phyloP scores from a whole-genome alignment of 2,113 vertebrate species.

The Bos javanicus region DNA sequence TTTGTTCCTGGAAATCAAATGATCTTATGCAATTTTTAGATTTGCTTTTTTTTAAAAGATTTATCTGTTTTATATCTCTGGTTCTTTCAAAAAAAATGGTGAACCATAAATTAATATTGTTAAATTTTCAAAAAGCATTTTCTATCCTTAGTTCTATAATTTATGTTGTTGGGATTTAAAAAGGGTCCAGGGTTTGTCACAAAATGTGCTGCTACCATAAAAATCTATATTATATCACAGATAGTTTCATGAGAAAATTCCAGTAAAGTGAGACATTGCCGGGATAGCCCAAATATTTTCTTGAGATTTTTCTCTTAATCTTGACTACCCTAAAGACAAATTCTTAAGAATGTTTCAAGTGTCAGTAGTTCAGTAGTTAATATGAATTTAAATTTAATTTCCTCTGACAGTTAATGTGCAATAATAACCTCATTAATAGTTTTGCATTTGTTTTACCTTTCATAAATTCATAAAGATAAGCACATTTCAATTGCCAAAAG shows the following conservation, averaged over 20 bases:
- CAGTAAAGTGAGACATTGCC: not conserved
- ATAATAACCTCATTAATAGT: not conserved
- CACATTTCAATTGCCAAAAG: not conserved
- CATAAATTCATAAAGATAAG: not conserved
- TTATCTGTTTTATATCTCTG: not conserved
- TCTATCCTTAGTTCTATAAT: not conserved
- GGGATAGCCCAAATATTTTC: constrained; percentile 13
- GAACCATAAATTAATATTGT: not conserved
- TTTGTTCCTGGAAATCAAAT: not conserved
- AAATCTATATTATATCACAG: not conserved
- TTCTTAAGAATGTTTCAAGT: not conserved
- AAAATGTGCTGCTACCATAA: not conserved
- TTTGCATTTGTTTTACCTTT: not conserved
- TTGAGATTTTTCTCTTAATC: not conserved
- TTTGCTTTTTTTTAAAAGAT: not conserved
- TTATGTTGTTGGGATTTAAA: not conserved
- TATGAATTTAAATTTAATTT: not conserved
- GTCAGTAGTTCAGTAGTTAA: not conserved
- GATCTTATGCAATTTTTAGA: not conserved
- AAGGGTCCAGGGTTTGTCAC: not conserved
- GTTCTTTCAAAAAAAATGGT: not conserved
- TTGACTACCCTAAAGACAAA: not conserved
- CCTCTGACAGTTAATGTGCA: not conserved
- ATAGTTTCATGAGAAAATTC: constrained; percentile 21
- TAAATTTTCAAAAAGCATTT: not conserved